Evolutionary conservation across 2,113 vertebrate genomes (phyloP).

Genomic region (Nibea albiflora): DNA sequence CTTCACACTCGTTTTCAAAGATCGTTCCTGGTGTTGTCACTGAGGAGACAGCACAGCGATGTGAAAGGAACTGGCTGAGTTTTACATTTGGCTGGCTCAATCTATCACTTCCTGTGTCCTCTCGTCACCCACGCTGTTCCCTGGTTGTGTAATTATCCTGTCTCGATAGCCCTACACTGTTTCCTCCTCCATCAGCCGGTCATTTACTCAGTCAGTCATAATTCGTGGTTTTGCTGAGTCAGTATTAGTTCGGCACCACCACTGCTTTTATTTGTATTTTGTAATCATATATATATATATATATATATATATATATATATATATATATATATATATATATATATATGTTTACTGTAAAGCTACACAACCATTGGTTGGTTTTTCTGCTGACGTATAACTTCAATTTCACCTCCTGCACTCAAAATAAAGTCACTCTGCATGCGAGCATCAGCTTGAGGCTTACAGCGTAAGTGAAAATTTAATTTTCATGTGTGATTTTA

Average conservation of each 20-base stretch:
- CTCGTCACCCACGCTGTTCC: slow-evolving; percentile 38
- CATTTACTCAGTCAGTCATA: slow-evolving; percentile 28
- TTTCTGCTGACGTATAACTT: slow-evolving; percentile 8
- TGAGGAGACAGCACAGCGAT: slow-evolving; percentile 13
- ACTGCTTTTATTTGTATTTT: neutral
- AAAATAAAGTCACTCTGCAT: neutral
- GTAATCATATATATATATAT: neutral
- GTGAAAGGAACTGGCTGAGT: slow-evolving; percentile 39
- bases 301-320: no score
- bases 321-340: no score
- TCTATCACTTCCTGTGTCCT: slow-evolving; percentile 52
- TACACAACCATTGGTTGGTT: neutral
- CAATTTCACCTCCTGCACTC: neutral
- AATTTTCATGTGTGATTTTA: neutral
- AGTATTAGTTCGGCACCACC: slow-evolving; percentile 6
- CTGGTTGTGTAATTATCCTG: slow-evolving; percentile 51
- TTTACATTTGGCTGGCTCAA: slow-evolving; percentile 42
- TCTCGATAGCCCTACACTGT: slow-evolving; percentile 19
- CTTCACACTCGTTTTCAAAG: neutral
- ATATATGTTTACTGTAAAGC: neutral
- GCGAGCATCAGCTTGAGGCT: neutral
- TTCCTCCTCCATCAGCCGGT: slow-evolving; percentile 39
- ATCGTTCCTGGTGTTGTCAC: slow-evolving; percentile 3
- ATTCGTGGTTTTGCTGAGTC: slow-evolving; percentile 24
- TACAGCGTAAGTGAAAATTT: neutral